These are phyloP conservation scores for Phoxinus phoxinus DNA, from an alignment of 2,113 vertebrate genomes.

Conservation along the genomic window DNA sequence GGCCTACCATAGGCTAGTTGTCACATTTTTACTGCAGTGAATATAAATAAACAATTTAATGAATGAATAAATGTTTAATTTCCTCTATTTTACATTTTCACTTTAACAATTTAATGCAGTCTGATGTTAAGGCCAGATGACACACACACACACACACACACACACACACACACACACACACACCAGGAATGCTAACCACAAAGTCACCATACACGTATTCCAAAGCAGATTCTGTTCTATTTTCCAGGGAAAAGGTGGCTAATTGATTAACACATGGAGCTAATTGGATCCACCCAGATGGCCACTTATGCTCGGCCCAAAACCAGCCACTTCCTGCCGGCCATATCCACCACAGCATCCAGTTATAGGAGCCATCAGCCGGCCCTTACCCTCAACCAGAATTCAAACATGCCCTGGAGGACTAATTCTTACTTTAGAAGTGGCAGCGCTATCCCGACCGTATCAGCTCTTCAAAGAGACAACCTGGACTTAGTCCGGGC, in stretches of 20 bases:
- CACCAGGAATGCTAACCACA: neutral
- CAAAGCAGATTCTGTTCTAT: neutral
- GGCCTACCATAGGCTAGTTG: too few species aligned
- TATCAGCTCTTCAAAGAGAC: slow-evolving; percentile 71
- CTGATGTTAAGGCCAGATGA: neutral
- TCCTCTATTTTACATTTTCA: neutral
- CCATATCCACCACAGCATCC: slow-evolving; percentile 82
- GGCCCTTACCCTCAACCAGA: slow-evolving; percentile 70
- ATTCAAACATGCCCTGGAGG: slow-evolving; percentile 81
- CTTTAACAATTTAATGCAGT: neutral
- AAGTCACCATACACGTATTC: neutral
- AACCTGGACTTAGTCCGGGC: slow-evolving; percentile 75
- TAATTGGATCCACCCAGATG: slow-evolving; percentile 79
- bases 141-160: neutral
- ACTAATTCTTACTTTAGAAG: slow-evolving; percentile 80
- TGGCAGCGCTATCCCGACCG: slow-evolving; percentile 68
- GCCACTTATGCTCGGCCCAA: slow-evolving; percentile 79
- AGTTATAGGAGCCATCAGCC: slow-evolving; percentile 81
- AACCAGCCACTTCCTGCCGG: slow-evolving; percentile 82
- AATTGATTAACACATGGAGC: slow-evolving; percentile 77
- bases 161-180: slow-evolving; percentile 12
- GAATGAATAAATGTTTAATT: neutral
- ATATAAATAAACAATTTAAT: neutral
- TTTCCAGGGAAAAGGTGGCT: slow-evolving; percentile 57
- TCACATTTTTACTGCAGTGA: neutral